These are phyloP conservation scores for Sigmodon hispidus DNA, from an alignment of 2,113 vertebrate genomes.

Conservation along the genomic window DNA sequence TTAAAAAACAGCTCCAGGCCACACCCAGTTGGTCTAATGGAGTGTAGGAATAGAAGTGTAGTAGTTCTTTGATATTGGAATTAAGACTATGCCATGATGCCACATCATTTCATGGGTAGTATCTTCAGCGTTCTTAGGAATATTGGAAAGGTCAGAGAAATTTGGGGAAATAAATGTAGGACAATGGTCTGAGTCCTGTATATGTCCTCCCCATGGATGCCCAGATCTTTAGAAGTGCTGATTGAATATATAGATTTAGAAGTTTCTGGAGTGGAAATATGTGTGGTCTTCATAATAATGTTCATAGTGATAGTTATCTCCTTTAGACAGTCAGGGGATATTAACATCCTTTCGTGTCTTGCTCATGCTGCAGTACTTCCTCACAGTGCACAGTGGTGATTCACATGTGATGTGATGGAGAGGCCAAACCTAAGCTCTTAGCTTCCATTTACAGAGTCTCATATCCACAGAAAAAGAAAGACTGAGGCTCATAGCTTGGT, in stretches of 20 bases:
- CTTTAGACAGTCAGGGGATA: neutral
- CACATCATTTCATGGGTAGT: neutral
- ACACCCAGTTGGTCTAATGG: neutral
- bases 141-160: neutral
- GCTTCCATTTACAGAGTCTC: neutral
- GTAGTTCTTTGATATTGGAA: neutral
- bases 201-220: neutral
- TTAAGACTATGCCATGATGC: neutral
- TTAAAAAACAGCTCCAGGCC: neutral
- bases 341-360: neutral
- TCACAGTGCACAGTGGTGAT: neutral
- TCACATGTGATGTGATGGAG: neutral
- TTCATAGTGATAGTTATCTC: neutral
- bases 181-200: neutral
- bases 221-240: neutral
- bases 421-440: neutral
- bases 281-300: neutral
- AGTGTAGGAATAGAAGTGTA: neutral
- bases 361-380: neutral
- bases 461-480: neutral
- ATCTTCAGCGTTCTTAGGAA: neutral
- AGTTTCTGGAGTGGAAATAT: neutral
- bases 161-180: neutral
- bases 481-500: neutral
- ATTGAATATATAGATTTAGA: neutral